A percentile compares a stretch with the other conserved stretches of the same genome.
Evolutionary conservation across 2,797 vertebrate species (phyloP).

Genomic region (Lepidocolaptes lacrymiger): DNA sequence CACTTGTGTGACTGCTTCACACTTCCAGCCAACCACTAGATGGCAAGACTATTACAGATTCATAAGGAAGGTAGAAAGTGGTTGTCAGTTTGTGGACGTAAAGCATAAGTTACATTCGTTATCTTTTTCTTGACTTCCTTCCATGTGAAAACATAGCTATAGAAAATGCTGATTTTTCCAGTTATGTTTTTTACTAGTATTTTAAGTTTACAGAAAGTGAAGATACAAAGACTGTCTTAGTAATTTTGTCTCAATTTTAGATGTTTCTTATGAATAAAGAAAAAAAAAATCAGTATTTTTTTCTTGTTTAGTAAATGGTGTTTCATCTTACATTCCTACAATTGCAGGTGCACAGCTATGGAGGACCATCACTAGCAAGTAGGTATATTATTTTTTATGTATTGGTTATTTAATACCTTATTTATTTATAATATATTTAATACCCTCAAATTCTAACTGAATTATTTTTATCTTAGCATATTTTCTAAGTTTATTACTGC

Average conservation of each 20-base stretch:
- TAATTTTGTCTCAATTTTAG: neutral
- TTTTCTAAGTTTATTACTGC: neutral
- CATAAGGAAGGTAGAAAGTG: neutral
- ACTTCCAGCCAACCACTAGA: conserved; percentile 37
- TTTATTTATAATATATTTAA: too few species aligned
- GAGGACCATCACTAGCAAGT: conserved; percentile 88
- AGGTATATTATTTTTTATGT: conserved; percentile 60
- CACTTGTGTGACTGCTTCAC: neutral
- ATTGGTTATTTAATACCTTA: neutral
- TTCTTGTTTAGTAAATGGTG: neutral
- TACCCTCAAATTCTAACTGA: neutral
- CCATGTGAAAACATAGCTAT: neutral
- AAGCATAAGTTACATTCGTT: neutral
- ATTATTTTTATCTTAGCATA: neutral
- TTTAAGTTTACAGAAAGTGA: neutral
- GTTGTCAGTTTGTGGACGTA: neutral
- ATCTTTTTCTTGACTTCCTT: neutral
- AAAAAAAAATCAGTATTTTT: neutral
- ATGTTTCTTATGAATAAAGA: neutral
- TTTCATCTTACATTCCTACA: conserved; percentile 27
- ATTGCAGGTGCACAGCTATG: conserved; percentile 84
- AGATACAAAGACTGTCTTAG: neutral
- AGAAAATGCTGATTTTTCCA: neutral
- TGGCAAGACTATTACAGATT: conserved; percentile 42
- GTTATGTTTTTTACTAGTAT: neutral